Percentiles rank a stretch among this genome's conserved stretches.
Conservation (phyloP, 2,888 invertebrate genomes). For the Unio delphinus region DNA sequence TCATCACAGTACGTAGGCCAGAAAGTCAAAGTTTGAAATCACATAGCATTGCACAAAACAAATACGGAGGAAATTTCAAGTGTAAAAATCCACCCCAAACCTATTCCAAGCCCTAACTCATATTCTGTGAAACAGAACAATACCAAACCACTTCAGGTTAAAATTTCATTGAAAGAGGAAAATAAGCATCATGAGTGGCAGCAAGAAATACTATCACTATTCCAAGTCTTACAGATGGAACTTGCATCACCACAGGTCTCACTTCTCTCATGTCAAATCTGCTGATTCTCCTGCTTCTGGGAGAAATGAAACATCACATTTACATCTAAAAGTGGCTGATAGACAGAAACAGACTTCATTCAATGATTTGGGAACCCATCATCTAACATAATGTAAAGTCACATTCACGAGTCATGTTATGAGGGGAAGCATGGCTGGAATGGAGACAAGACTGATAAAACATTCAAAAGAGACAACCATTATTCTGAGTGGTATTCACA, state of each 20-base stretch:
- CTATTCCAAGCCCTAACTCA: background rate
- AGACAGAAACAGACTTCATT: too few relatives aligned
- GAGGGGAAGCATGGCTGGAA: too few relatives aligned
- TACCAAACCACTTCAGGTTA: slow-evolving; percentile 46
- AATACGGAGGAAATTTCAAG: slow-evolving; percentile 2
- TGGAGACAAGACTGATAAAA: too few relatives aligned
- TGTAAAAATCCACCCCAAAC: slow-evolving; percentile 6
- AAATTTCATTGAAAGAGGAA: slow-evolving; percentile 34
- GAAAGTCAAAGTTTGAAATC: background rate
- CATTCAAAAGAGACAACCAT: too few relatives aligned
- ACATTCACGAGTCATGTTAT: too few relatives aligned
- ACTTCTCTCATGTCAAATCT: too few relatives aligned
- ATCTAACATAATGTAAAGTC: too few relatives aligned
- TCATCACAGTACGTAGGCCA: slow-evolving; percentile 1
- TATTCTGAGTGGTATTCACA: slow-evolving; percentile 6
- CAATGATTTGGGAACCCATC: too few relatives aligned
- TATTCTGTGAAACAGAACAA: slow-evolving; percentile 5
- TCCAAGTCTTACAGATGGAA: slow-evolving; percentile 2
- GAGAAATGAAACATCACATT: too few relatives aligned
- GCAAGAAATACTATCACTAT: slow-evolving; percentile 6
- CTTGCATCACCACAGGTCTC: too few relatives aligned
- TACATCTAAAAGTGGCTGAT: too few relatives aligned
- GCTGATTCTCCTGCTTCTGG: too few relatives aligned
- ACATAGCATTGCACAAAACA: background rate
- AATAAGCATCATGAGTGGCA: slow-evolving; percentile 8